Percentiles rank a stretch among this genome's conserved stretches.
These are phyloP conservation scores for Tribolium freemani DNA, from an alignment of 2,888 invertebrate genomes.

Conservation along the genomic window DNA sequence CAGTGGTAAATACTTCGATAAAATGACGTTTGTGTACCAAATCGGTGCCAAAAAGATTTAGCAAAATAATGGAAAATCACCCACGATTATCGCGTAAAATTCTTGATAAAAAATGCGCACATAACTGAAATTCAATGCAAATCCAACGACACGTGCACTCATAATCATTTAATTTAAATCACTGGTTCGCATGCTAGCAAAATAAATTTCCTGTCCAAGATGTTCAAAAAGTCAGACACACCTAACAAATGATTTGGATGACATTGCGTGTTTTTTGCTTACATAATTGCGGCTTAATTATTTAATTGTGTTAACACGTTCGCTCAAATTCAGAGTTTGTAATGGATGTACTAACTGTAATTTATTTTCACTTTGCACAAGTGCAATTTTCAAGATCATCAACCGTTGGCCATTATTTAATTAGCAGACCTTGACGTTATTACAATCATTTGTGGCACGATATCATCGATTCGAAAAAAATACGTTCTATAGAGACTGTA, in stretches of 20 bases:
- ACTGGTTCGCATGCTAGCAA: neutral
- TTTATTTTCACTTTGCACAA: slow-evolving; percentile 4
- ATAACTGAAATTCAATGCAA: too few species aligned
- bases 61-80: neutral
- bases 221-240: neutral
- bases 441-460: slow-evolving; percentile 20
- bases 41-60: neutral
- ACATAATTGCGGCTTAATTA: too few species aligned
- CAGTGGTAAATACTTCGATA: neutral
- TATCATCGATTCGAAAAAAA: neutral
- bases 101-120: too few species aligned
- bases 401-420: slow-evolving; percentile 1
- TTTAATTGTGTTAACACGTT: too few species aligned
- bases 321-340: too few species aligned
- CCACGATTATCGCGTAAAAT: too few species aligned
- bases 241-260: slow-evolving; percentile 24
- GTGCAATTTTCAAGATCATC: neutral
- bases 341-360: too few species aligned
- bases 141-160: too few species aligned
- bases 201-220: neutral
- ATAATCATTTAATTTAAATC: neutral
- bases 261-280: slow-evolving; percentile 14
- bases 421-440: slow-evolving; percentile 33
- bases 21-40: neutral
- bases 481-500: neutral